These are phyloP conservation scores for Gymnothorax javanicus DNA, from an alignment of 2,797 vertebrate species.

Conservation along the genomic window DNA sequence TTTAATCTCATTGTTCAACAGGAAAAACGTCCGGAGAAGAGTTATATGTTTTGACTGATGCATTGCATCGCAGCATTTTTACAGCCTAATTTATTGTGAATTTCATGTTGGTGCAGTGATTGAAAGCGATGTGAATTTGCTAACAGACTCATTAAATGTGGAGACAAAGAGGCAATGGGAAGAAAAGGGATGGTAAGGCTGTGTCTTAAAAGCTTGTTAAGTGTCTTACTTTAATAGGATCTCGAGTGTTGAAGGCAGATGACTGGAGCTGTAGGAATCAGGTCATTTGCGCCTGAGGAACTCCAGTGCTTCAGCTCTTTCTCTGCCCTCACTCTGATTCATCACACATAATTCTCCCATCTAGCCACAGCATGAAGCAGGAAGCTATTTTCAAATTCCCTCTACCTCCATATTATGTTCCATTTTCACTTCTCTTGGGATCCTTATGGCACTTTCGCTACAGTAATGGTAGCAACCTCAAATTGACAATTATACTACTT, in stretches of 20 bases:
- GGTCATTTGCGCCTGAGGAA: neutral
- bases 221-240: neutral
- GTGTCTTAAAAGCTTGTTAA: neutral
- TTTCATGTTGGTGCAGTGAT: neutral
- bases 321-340: neutral
- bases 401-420: neutral
- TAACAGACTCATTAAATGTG: neutral
- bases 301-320: neutral
- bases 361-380: neutral
- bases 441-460: neutral
- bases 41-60: neutral
- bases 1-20: neutral
- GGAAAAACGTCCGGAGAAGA: neutral
- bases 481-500: neutral
- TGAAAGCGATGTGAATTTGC: neutral
- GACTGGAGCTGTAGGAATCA: neutral
- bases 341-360: neutral
- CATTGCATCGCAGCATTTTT: neutral
- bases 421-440: neutral
- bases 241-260: neutral
- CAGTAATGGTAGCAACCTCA: neutral
- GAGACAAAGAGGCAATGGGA: neutral
- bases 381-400: neutral
- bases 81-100: neutral
- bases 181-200: neutral